Evolutionary conservation across 2,888 invertebrate species (phyloP).

Genomic region (Cephonodes hylas): DNA sequence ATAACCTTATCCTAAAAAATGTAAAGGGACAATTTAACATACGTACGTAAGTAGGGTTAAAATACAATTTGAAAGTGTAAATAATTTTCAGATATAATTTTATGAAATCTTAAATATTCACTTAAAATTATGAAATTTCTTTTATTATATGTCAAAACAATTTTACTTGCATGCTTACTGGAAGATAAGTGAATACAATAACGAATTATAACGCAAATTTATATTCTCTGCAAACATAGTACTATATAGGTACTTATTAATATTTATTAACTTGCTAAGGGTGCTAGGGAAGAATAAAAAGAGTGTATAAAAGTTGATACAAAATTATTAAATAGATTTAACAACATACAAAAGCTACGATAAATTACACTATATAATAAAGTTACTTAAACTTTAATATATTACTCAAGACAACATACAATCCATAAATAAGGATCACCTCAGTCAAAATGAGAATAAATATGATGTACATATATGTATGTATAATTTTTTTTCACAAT

Average conservation of each 20-base stretch:
- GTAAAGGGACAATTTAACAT: not conserved
- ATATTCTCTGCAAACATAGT: slow-evolving; percentile 8
- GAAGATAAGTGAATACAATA: not conserved
- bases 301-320: slow-evolving; percentile 80
- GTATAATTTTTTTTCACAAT: slow-evolving; percentile 10
- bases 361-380: slow-evolving; percentile 62
- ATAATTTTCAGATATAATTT: not conserved
- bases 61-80: slow-evolving; percentile 7
- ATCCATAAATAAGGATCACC: slow-evolving; percentile 54
- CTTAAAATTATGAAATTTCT: not conserved
- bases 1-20: not conserved
- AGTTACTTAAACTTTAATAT: slow-evolving; percentile 65
- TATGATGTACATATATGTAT: slow-evolving; percentile 32
- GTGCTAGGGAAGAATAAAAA: slow-evolving; percentile 80
- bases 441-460: slow-evolving; percentile 59
- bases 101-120: not conserved
- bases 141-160: not conserved
- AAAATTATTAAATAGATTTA: slow-evolving; percentile 77
- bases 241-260: slow-evolving; percentile 7
- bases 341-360: slow-evolving; percentile 80
- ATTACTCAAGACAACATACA: slow-evolving; percentile 66
- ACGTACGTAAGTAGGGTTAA: not conserved
- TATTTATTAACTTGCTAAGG: slow-evolving; percentile 47
- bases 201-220: slow-evolving; percentile 2
- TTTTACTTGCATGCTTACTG: not conserved